A percentile compares a stretch with the other conserved stretches of the same genome.
Conservation (phyloP, 1,140 invertebrate genomes). For the Nasonia giraulti region DNA sequence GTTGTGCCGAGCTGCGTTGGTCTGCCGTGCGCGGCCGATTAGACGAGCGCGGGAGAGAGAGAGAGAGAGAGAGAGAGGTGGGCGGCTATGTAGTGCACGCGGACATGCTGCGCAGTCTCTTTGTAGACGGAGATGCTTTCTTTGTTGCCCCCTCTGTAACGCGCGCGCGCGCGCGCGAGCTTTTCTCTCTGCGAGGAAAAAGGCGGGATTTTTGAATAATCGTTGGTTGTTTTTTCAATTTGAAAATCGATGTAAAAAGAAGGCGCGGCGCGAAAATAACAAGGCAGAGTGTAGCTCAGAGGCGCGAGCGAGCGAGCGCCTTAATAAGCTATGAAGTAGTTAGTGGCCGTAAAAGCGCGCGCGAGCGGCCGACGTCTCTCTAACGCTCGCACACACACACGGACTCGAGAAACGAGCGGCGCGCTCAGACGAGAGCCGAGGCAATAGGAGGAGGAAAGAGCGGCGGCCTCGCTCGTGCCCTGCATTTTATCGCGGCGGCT, state of each 20-base stretch:
- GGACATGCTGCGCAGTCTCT: too few species aligned
- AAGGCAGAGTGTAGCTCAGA: neutral
- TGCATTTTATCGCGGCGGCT: slow-evolving; percentile 63
- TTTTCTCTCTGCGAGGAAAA: too few species aligned
- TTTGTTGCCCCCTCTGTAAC: too few species aligned
- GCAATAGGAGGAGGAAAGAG: neutral
- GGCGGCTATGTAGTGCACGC: neutral
- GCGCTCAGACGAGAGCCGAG: slow-evolving; percentile 32
- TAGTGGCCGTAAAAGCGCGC: slow-evolving; percentile 55
- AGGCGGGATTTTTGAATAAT: too few species aligned
- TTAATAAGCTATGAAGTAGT: slow-evolving; percentile 51
- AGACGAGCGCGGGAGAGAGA: neutral
- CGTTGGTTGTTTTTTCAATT: too few species aligned
- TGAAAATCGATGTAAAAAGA: too few species aligned
- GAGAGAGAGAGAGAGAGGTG: neutral
- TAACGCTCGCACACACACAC: slow-evolving; percentile 17
- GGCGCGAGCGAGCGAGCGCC: slow-evolving; percentile 16
- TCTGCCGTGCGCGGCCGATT: slow-evolving; percentile 3
- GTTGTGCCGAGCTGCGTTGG: neutral
- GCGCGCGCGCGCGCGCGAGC: too few species aligned
- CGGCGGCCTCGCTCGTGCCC: slow-evolving; percentile 61
- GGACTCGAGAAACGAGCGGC: slow-evolving; percentile 36
- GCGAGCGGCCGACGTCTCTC: neutral
- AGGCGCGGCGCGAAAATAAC: neutral
- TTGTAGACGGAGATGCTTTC: too few species aligned